A percentile compares a stretch with the other conserved stretches of the same genome.
Conservation (phyloP, 2,888 invertebrate species). For the Orthosia incerta region DNA sequence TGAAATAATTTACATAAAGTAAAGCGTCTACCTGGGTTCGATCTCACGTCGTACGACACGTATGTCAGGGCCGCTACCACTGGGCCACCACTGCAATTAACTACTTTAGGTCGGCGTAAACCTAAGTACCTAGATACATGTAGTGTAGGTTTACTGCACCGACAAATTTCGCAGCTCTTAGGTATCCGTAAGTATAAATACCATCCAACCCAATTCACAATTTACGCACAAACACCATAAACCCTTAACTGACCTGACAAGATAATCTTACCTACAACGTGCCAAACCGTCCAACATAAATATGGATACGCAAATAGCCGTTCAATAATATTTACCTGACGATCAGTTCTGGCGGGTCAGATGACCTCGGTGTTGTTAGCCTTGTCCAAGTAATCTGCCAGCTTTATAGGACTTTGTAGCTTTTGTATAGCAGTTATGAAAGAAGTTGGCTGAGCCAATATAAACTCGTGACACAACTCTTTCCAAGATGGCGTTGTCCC, state of each 20-base stretch:
- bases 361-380: constrained; percentile 93
- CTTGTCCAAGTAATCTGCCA: constrained; percentile 91
- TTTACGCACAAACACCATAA: constrained; percentile 16
- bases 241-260: constrained; percentile 18
- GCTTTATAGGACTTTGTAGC: constrained; percentile 91
- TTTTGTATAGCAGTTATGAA: constrained; percentile 89
- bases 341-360: constrained; percentile 92
- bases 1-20: too few relatives aligned
- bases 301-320: constrained; percentile 19
- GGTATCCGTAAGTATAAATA: neutral
- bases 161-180: neutral
- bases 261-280: constrained; percentile 31
- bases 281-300: constrained; percentile 42
- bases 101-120: too few relatives aligned
- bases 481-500: too few relatives aligned
- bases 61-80: too few relatives aligned
- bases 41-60: too few relatives aligned
- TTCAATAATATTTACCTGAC: constrained; percentile 82
- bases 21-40: too few relatives aligned
- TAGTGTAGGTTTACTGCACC: neutral
- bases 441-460: constrained; percentile 77
- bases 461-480: too few relatives aligned
- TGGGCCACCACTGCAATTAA: too few relatives aligned
- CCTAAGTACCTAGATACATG: too few relatives aligned
- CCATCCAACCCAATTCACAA: neutral